Evolutionary conservation across 2,888 invertebrate species (phyloP), one percentile per base, ranked within the genome.

Genomic region (Athripsodes cinereus): DNA sequence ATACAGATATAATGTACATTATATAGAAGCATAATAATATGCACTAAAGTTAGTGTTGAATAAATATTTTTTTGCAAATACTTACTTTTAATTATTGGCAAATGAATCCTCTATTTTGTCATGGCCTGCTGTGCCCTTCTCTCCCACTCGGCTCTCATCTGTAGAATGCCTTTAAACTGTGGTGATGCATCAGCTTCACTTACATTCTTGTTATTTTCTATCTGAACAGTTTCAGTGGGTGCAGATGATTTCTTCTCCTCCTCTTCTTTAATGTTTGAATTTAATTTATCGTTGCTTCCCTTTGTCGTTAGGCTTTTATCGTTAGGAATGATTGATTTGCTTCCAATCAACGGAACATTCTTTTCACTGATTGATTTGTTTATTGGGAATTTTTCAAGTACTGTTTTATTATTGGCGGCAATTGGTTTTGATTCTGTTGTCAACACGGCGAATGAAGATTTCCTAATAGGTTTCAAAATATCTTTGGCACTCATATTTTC

Each of bases 141-240:
- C 70, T 89, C 89, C 89, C 89, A 89, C 68, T 88, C 87, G 5
- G 88, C 88, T 58, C 85, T 80, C 68, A 87, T 81, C 68, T 88
- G 87, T 69, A 86, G 81, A 64, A 89, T 88, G 60, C 87, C 85
- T 68, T 87, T 87, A 67, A 86, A 85, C 68, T 81, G 80, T 47
- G 81, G 80, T 61, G 77, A 72, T 50, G 72, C 74, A 59, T 74
- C 76, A 8, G 74, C 75, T 62, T 73, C 75, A 8, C 69, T 71
- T 65, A 74, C 73, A 57, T 67, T 72, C 62, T 59, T 71, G 52
- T 67, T 68, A 63, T 73, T 74, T 34, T 69, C 70, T 21, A 51
- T 26, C 2, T 16, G 34, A 26, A 51, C 26, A 2, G 20, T 31
- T n/a, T 47, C 44, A 20, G 35, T 48, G 35, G 49, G 19, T n/a